Conservation (phyloP, 1,140 invertebrate species). For the Aphelinus atriplicis region DNA sequence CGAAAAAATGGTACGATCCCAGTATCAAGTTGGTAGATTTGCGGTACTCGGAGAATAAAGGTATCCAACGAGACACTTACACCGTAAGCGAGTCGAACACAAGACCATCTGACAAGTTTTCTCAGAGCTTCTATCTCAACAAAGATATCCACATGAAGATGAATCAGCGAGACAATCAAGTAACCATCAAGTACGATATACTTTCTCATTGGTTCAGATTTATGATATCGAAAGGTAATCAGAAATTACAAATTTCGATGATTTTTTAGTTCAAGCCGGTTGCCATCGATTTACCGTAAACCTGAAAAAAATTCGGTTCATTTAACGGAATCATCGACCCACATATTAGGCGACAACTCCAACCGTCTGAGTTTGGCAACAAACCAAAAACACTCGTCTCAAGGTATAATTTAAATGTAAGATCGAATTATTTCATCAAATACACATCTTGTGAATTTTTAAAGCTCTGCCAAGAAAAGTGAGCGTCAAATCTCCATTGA, state of each 20-base stretch:
- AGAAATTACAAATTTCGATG: too few species aligned
- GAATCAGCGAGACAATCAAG: neutral
- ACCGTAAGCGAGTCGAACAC: neutral
- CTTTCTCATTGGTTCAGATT: too few species aligned
- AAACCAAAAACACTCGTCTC: neutral
- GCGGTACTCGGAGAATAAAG: neutral
- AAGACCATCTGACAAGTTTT: neutral
- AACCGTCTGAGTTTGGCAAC: neutral
- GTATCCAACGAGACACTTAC: neutral
- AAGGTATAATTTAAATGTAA: constrained; percentile 3
- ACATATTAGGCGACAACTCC: neutral
- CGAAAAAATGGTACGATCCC: constrained; percentile 9
- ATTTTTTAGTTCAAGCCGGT: neutral
- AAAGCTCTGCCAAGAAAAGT: constrained; percentile 3
- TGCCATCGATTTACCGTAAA: constrained; percentile 13
- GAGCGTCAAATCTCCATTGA: neutral
- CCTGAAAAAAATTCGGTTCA: neutral
- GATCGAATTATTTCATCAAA: neutral
- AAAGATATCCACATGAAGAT: neutral
- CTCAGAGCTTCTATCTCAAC: neutral
- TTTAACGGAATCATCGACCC: neutral
- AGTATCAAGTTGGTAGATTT: neutral
- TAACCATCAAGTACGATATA: neutral
- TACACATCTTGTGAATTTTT: neutral
- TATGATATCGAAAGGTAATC: too few species aligned